Evolutionary conservation across 2,113 vertebrate genomes (phyloP).

Genomic region (Anser cygnoides): DNA sequence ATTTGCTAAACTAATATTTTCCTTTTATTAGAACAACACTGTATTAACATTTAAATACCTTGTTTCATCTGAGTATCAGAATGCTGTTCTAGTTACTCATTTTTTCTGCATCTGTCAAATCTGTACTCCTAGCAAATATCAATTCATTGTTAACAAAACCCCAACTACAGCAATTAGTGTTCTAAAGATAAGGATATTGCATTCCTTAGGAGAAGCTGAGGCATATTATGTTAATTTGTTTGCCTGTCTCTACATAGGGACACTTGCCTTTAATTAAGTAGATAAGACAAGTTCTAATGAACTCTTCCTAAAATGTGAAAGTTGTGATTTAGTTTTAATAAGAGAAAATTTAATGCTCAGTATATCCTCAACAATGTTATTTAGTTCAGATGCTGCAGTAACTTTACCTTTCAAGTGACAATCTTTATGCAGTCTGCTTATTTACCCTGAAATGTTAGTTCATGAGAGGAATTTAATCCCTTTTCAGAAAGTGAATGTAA

Average conservation of each 20-base stretch:
- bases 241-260: not conserved
- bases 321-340: constrained; percentile 12
- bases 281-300: constrained; percentile 35
- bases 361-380: not conserved
- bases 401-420: not conserved
- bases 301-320: not conserved
- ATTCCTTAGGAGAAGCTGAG: constrained; percentile 9
- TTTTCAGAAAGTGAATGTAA: not conserved
- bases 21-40: not conserved
- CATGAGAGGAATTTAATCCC: not conserved
- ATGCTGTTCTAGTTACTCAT: not conserved
- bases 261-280: constrained; percentile 48
- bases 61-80: not conserved
- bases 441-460: not conserved
- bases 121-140: constrained; percentile 1
- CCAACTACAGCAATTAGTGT: constrained; percentile 30
- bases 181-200: constrained; percentile 34
- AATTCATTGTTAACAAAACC: constrained; percentile 46
- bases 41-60: constrained; percentile 21
- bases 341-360: not conserved
- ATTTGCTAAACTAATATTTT: constrained; percentile 25
- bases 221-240: constrained; percentile 36
- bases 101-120: constrained; percentile 7
- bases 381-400: not conserved
- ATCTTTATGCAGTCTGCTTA: not conserved